Evolutionary conservation across 2,113 vertebrate genomes (phyloP), one percentile per base, ranked within the genome.

Genomic region (Halichoerus grypus): DNA sequence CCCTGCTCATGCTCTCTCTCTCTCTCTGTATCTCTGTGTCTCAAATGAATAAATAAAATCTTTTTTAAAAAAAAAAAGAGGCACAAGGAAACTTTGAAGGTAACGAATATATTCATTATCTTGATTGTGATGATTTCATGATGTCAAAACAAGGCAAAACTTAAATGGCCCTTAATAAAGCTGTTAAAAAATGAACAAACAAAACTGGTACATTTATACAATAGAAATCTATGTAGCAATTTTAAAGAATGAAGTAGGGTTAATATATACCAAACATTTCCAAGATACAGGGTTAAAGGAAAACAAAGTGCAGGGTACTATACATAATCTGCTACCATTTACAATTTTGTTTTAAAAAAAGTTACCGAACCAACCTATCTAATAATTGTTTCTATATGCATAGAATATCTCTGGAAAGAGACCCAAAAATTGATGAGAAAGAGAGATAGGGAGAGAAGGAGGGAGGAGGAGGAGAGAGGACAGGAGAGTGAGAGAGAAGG

Each of bases 291-390:
- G 65, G 31, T 46, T 74, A 86, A 92, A 42, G 51, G 14, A 85
- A 96, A 89, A 72, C 67, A 80, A 88, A 81, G 24, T 55, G 53
- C 49, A 69, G 80, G 59, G 9, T 39, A 74, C 36, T 74, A 0
- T 31, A 84, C 31, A 33, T 22, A 86, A 63, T 67, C 79, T 49
- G 9, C 36, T 83, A 90, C 65, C n/a, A 69, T 91, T 61, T 97
- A 28, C 92, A 71, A 92, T 92, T 95, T 76, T 84, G 55, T 89
- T 79, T 83, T 46, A n/a, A 71, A 93, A 90, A 91, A 53, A 51
- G 74, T 57, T 42, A 61, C 10, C n/a, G 1, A 46, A 84, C 8
- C 24, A 95, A 61, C 11, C 19, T 13, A 83, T 72, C n/a, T n/a
- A 82, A 39, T 39, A 84, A 59, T 4, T 65, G 51, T 19, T 79